Base-by-base conservation (phyloP, 53 echinoderm and acorn worm species). In the Astropecten irregularis region DNA sequence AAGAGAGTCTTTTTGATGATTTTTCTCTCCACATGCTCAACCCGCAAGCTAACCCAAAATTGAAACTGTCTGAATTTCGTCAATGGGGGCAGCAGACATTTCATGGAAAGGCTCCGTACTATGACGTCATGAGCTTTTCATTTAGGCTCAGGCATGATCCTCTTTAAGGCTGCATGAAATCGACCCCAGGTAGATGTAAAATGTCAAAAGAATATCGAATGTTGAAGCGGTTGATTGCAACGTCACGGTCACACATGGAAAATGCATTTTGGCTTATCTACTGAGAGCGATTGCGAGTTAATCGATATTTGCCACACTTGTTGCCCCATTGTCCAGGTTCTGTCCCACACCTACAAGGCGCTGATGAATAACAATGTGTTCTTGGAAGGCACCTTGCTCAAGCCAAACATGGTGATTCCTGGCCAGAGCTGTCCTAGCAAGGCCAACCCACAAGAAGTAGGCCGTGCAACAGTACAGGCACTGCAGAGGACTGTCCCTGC, bases 341-440 rank as follows among this genome's bases (percentile, higher is more conserved):
- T 94, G 29, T 85, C 94, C 27, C 73, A 85, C 71, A 88, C 85
- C 29, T 84, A 84, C 84, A 84, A 84, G 34, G 84, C 71, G 19
- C 73, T 82, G 63, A 63, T 18, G 30, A 89, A 93, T 42, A 87
- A 93, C 72, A 89, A 91, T 54, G 87, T 93, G 20, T 93, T 76
- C 91, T 79, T 93, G 66, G 96, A 96, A 72, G 96, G 96, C 34
- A 96, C 96, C 48, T 89, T 96, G 21, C 87, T 96, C 31, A 96
- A 96, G 40, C 96, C 96, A 40, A 96, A 96, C 93, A 96, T 96
- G 96, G 91, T 93, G 42, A 91, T 89, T 11, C 87, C 93, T 19
- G 96, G 96, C 16, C 91, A 93, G 74, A 81, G 91, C 76, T 96
- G 96, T 85, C 21, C 87, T 18, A 89, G 81, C 25, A 91, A 93